These are phyloP conservation scores for Geopemphigus sp. DNA, from an alignment of 1,140 invertebrate genomes.

Conservation along the genomic window DNA sequence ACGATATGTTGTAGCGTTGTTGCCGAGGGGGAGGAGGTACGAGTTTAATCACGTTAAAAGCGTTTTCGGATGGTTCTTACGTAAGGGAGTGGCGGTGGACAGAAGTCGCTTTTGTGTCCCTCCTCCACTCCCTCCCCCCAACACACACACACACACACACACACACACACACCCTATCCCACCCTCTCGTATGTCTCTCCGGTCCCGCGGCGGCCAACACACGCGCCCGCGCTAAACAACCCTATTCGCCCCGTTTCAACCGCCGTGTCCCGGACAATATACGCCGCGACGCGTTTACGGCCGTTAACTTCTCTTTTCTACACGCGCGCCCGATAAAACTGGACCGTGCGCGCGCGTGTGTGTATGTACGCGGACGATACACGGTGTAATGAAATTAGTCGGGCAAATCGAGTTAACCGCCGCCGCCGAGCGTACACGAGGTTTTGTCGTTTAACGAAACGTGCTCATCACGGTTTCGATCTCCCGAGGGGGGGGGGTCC, in stretches of 20 bases:
- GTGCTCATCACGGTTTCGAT: no score
- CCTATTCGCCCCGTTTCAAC: conserved; percentile 34
- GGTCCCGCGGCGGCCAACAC: conserved; percentile 17
- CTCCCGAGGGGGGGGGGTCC: no score
- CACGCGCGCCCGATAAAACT: no score
- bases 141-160: no score
- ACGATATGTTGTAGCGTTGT: background rate
- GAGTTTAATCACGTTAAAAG: conserved; percentile 50
- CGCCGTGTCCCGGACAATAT: conserved; percentile 5
- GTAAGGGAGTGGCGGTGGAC: background rate
- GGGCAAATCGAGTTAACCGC: conserved; percentile 30
- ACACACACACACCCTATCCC: no score
- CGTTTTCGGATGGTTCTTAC: conserved; percentile 48
- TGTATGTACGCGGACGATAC: background rate
- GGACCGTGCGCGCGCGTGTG: background rate
- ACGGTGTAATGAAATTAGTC: conserved; percentile 36
- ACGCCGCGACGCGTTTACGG: conserved; percentile 30
- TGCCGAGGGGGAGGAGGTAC: conserved; percentile 55
- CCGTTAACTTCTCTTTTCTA: conserved; percentile 46
- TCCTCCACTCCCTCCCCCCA: background rate
- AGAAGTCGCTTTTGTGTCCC: conserved; percentile 44
- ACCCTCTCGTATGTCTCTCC: conserved; percentile 14
- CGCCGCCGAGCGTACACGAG: no score
- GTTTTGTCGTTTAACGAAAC: no score
- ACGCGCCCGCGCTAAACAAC: conserved; percentile 41